Conservation (phyloP, 2,113 vertebrate genomes). For the Gallinago paraguaiae region DNA sequence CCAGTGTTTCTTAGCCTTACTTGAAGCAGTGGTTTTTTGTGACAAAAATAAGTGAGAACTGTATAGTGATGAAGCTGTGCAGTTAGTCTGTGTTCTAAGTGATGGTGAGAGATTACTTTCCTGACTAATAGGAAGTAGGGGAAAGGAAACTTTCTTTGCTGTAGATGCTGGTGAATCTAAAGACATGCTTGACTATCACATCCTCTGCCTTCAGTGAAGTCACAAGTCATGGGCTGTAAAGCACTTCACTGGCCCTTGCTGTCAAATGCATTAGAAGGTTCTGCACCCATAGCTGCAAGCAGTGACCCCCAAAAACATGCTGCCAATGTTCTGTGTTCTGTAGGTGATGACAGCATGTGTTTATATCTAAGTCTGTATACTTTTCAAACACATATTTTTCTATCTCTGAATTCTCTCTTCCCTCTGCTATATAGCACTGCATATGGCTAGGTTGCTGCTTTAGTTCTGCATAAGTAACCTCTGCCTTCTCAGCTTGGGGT, state of each 20-base stretch:
- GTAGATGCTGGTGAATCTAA: not conserved
- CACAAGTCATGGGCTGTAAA: not conserved
- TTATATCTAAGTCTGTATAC: not conserved
- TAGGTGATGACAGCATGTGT: not conserved
- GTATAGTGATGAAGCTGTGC: not conserved
- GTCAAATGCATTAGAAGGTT: not conserved
- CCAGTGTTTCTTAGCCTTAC: not conserved
- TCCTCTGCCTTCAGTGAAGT: not conserved
- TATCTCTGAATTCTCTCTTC: not conserved
- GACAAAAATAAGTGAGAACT: not conserved
- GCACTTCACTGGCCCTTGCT: not conserved
- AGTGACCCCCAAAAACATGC: not conserved
- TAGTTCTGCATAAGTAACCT: not conserved
- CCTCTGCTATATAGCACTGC: not conserved
- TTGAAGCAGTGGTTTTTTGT: not conserved
- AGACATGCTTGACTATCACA: not conserved
- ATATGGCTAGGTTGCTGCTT: not conserved
- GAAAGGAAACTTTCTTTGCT: not conserved
- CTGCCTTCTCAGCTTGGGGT: not conserved
- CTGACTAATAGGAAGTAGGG: not conserved
- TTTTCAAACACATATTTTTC: not conserved
- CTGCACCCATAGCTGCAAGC: not conserved
- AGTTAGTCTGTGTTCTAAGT: not conserved
- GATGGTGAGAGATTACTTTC: not conserved
- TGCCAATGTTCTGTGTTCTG: not conserved